These are phyloP conservation scores for Plebejus argus DNA, from an alignment of 2,888 invertebrate species.

Conservation along the genomic window DNA sequence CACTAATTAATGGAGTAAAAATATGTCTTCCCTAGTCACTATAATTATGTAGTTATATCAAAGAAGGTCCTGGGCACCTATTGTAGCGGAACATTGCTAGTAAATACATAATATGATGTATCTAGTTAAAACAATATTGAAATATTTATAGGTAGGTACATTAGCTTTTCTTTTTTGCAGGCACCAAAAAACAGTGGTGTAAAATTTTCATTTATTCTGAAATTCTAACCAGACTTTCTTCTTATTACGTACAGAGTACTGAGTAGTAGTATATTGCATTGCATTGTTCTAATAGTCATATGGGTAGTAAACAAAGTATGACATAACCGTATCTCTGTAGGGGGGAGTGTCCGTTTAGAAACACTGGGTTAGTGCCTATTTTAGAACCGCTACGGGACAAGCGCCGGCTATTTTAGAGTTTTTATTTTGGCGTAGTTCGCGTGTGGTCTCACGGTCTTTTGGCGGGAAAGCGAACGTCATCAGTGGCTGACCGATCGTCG, in stretches of 20 bases:
- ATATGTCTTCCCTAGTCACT: too few relatives aligned
- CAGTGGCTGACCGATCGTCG: constrained; percentile 58
- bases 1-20: too few relatives aligned
- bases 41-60: too few relatives aligned
- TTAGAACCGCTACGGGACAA: constrained; percentile 64
- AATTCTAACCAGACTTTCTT: neutral
- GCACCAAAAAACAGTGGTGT: too few relatives aligned
- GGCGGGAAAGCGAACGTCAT: constrained; percentile 70
- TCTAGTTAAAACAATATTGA: too few relatives aligned
- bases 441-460: constrained; percentile 74
- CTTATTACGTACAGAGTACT: neutral
- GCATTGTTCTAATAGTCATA: neutral
- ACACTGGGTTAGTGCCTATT: constrained; percentile 62
- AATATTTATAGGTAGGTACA: too few relatives aligned
- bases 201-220: too few relatives aligned
- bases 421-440: constrained; percentile 80
- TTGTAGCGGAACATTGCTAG: too few relatives aligned
- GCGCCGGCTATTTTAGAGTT: constrained; percentile 73
- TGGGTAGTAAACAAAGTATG: neutral
- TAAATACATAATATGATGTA: too few relatives aligned
- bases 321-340: constrained; percentile 56
- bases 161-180: too few relatives aligned
- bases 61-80: too few relatives aligned
- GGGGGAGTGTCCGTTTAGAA: constrained; percentile 60
- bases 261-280: neutral